Percentiles rank a stretch among this genome's conserved stretches.
phyloP scores from a whole-genome alignment of 2,113 vertebrate species.

The Notarius quadriscutis region DNA sequence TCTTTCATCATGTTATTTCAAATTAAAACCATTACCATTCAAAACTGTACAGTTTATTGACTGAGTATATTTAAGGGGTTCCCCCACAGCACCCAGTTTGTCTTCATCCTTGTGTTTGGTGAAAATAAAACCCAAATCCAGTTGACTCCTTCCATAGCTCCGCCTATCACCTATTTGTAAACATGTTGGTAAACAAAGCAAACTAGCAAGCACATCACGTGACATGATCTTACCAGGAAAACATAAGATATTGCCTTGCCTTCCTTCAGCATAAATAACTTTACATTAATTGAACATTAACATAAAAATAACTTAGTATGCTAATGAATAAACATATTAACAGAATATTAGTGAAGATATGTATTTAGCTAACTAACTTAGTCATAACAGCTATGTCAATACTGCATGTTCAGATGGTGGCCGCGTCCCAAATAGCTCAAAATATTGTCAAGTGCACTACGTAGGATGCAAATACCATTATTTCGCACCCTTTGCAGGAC shows the following conservation, averaged over 20 bases:
- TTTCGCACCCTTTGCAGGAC: background rate
- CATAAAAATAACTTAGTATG: background rate
- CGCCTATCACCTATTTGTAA: background rate
- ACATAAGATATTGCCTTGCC: background rate
- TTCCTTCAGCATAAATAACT: too few relatives aligned
- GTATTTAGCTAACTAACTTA: too few relatives aligned
- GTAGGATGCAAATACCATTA: background rate
- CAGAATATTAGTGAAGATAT: too few relatives aligned
- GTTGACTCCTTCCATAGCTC: background rate
- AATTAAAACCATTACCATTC: too few relatives aligned
- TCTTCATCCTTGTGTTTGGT: background rate
- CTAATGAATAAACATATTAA: too few relatives aligned
- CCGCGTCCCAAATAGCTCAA: background rate
- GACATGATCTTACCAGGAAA: background rate
- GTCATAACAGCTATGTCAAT: constrained; percentile 5
- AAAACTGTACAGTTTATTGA: too few relatives aligned
- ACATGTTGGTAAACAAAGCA: background rate
- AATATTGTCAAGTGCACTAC: background rate
- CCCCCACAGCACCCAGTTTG: too few relatives aligned
- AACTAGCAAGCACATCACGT: background rate
- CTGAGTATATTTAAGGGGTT: too few relatives aligned
- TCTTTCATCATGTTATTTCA: too few relatives aligned
- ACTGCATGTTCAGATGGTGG: background rate
- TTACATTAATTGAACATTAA: background rate
- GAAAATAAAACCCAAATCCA: background rate